phyloP scores from a whole-genome alignment of 2,888 invertebrate species.

The Ophion ventricosus region DNA sequence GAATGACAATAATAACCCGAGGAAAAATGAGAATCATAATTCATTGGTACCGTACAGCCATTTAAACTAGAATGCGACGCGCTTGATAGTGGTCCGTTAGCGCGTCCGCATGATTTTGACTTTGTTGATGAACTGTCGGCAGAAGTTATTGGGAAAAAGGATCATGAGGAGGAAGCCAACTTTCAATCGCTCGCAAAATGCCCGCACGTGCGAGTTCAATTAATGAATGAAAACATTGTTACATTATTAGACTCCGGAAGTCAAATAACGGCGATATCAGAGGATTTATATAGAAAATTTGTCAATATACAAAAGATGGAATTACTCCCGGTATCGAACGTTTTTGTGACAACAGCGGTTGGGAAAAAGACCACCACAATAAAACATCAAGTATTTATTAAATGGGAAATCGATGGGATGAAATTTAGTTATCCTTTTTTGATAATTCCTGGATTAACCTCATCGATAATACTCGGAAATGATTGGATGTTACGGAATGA shows the following conservation, averaged over 20 bases:
- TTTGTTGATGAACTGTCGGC: background rate
- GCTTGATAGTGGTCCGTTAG: background rate
- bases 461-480: background rate
- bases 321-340: conserved; percentile 38
- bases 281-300: conserved; percentile 32
- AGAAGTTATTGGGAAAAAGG: background rate
- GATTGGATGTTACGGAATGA: conserved; percentile 11
- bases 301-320: background rate
- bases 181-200: background rate
- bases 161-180: background rate
- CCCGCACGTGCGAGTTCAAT: conserved; percentile 15
- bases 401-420: background rate
- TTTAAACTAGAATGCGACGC: conserved; percentile 4
- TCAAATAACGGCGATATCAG: conserved; percentile 23
- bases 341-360: conserved; percentile 36
- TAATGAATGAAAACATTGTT: background rate
- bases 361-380: conserved; percentile 38
- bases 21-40: background rate
- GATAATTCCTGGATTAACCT: background rate
- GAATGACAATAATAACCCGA: background rate
- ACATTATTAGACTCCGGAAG: conserved; percentile 8
- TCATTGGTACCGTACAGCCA: background rate
- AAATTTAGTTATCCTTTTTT: conserved; percentile 1
- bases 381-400: conserved; percentile 25
- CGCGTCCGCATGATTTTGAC: conserved; percentile 12